Percentiles rank a stretch among this genome's conserved stretches.
phyloP scores from a whole-genome alignment of 2,797 vertebrate genomes.

The Pangasius mekongensis region DNA sequence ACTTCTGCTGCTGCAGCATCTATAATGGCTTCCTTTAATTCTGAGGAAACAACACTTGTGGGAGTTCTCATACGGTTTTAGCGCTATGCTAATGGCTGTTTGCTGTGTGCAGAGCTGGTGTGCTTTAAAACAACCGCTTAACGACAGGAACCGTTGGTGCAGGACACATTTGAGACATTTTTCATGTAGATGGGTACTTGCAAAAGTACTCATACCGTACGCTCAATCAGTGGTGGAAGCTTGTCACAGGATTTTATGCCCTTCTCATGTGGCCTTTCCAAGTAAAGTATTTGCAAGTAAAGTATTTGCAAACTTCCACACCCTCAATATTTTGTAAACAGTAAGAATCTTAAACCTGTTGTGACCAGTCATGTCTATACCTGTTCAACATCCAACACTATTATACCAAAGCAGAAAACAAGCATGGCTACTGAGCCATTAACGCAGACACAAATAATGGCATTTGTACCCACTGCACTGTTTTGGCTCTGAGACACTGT shows the following conservation, averaged over 20 bases:
- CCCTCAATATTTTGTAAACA: neutral
- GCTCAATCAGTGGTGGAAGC: neutral
- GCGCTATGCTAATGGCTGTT: slow-evolving; percentile 72
- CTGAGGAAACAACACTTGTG: slow-evolving; percentile 62
- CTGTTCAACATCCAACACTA: neutral
- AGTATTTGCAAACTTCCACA: neutral
- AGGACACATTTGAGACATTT: slow-evolving; percentile 3
- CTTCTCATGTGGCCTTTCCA: neutral
- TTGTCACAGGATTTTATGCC: neutral
- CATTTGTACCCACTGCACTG: neutral
- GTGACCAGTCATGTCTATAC: neutral
- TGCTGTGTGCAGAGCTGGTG: slow-evolving; percentile 62
- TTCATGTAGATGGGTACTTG: neutral
- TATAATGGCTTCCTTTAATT: slow-evolving; percentile 63
- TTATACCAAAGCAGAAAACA: neutral
- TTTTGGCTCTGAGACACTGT: neutral
- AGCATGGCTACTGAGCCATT: neutral
- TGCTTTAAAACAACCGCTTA: slow-evolving; percentile 76
- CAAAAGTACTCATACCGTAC: neutral
- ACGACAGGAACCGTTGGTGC: slow-evolving; percentile 12
- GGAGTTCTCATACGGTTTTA: slow-evolving; percentile 75
- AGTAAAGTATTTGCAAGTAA: neutral
- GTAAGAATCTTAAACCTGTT: neutral
- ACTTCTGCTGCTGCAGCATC: slow-evolving; percentile 45
- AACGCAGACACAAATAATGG: neutral